Evolutionary conservation across 1,140 invertebrate species (phyloP), one percentile per base, ranked within the genome.

Genomic region (Aradophagus sp.): DNA sequence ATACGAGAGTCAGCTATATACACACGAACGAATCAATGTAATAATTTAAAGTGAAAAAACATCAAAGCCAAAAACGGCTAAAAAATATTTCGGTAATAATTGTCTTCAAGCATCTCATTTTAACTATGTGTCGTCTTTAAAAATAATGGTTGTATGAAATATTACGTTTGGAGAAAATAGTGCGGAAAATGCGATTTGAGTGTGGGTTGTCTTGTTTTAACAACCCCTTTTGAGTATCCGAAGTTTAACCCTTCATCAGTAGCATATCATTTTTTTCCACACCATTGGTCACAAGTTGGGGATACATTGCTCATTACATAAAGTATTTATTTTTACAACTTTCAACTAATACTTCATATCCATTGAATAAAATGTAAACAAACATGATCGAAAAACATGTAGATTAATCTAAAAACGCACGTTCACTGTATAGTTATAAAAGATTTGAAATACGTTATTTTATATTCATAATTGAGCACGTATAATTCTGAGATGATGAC

Each of bases 241-340:
- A 61, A 69, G 66, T 69, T 69, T 69, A 62, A 69, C 66, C 66
- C 66, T 61, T 69, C 50, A 69, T 62, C 56, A 48, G 63, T 55
- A 69, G 66, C 56, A 61, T 62, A 44, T 62, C 41, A 69, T 69
- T 61, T 69, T 67, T 66, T 68, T 61, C 48, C 56, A 42, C 50
- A 42, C 66, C 56, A 69, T 61, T 62, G 56, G 50, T 61, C 27
- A 48, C 41, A 35, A 48, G 29, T 36, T 53, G 27, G 45, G 55
- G 55, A 31, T 53, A 16, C 32, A 61, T 35, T 52, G 29, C 47
- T 58, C 41, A 59, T 59, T 53, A 59, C 45, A 38, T 53, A 44
- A 55, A 55, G 39, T 68, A 68, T 56, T 69, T 69, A 59, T 68
- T 67, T 68, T 69, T 56, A 42, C 44, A 55, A 69, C 55, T 62